Base-by-base conservation (phyloP, 37 sponge, comb jelly and placozoan species). In the Aplysina aerophoba region DNA sequence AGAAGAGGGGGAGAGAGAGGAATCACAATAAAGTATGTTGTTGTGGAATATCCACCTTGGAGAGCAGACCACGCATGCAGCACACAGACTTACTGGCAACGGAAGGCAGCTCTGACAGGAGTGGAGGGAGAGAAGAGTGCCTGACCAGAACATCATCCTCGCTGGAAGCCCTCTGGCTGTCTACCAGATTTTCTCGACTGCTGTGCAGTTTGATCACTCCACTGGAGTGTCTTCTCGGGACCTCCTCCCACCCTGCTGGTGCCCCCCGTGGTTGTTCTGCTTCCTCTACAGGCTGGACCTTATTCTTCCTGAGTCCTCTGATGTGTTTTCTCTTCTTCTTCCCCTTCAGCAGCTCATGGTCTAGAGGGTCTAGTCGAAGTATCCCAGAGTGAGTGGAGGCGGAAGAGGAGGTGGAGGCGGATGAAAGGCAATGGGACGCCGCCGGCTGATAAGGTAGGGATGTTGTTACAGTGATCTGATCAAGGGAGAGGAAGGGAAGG, bases 161-260 rank as follows among this genome's bases (percentile, higher is more conserved):
- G 41, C 78, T 75, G 78, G 37, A 53, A 75, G 78, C 53, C 2
- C 34, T 11, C 35, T 69, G 17, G 1, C 71, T 6, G 28, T n/a
- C 34, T 31, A 27, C 1, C 13, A 75, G 78, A 44, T 12, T 75
- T 54, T 75, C 78, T 24, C 53, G 14, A 35, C 71, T 69, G 33
- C 71, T 69, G 15, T 69, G 28, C 71, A 69, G 71, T 27, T 69
- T 69, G 27, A 69, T 69, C 6, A 69, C 1, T 21, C 78, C 78
- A 75, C 21, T 20, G 50, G 78, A 50, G 25, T 40, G 15, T 20
- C 78, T 75, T 3, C 78, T 75, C 13, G 41, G 37, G 41, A 6
- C 78, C 34, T 30, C 71, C 38, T 75, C 34, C 50, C 50, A 44
- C 50, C 50, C 50, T 8, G 8, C 3, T 8, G 6, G 50, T 11